phyloP scores from a whole-genome alignment of 2,113 vertebrate genomes.

The Notothenia coriiceps region DNA sequence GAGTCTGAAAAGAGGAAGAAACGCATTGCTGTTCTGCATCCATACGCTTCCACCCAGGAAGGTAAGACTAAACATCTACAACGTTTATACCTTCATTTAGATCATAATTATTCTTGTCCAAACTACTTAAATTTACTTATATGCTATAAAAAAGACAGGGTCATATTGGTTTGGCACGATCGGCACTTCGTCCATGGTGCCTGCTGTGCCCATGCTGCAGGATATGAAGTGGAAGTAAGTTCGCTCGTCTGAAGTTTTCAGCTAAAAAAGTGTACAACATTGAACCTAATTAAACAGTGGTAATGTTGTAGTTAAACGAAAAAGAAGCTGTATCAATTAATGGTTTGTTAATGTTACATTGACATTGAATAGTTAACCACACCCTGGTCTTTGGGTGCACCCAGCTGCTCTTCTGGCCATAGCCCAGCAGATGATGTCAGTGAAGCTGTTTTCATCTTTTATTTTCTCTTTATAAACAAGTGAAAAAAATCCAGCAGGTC shows the following conservation, averaged over 20 bases:
- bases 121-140: not conserved
- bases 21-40: not conserved
- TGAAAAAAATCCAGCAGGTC: too few species aligned
- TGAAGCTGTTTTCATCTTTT: not conserved
- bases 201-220: not conserved
- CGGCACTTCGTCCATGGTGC: not conserved
- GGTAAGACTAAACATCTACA: conserved; percentile 17
- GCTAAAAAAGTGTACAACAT: not conserved
- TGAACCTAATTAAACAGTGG: not conserved
- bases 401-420: not conserved
- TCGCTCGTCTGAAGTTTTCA: not conserved
- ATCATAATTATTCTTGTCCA: not conserved
- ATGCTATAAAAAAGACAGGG: not conserved
- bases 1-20: conserved; percentile 43
- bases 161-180: not conserved
- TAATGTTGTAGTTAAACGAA: not conserved
- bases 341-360: not conserved
- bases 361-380: not conserved
- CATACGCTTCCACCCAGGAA: not conserved
- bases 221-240: not conserved
- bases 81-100: not conserved
- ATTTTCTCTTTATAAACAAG: too few species aligned
- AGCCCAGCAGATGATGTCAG: not conserved
- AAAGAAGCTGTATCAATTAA: not conserved
- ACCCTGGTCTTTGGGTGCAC: not conserved